A percentile compares a stretch with the other conserved stretches of the same genome.
These are phyloP conservation scores for Lethenteron reissneri DNA, from an alignment of 2,113 vertebrate species.

Conservation along the genomic window DNA sequence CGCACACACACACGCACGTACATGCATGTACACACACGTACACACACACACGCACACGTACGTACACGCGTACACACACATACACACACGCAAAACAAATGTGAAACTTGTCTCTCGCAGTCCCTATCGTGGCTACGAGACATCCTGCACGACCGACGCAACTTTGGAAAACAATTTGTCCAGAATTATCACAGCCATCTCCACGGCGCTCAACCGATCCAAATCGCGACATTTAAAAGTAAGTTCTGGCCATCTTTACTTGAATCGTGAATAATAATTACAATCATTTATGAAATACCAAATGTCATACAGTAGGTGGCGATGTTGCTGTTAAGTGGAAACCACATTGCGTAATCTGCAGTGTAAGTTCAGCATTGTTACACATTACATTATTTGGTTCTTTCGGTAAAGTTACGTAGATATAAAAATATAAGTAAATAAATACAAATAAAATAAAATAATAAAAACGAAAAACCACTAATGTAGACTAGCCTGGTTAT, in stretches of 20 bases:
- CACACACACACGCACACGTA: background rate
- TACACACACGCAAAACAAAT: background rate
- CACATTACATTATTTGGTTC: too few species aligned
- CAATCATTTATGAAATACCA: too few species aligned
- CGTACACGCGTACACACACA: background rate
- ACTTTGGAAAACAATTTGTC: slow-evolving; percentile 86
- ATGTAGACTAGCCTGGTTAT: too few species aligned
- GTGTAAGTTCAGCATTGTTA: too few species aligned
- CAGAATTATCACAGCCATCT: slow-evolving; percentile 51
- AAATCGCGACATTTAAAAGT: slow-evolving; percentile 64
- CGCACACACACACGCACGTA: background rate
- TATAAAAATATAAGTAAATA: too few species aligned
- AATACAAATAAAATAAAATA: too few species aligned
- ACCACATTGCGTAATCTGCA: too few species aligned
- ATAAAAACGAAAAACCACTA: too few species aligned
- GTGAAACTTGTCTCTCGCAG: slow-evolving; percentile 19
- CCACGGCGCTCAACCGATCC: slow-evolving; percentile 55
- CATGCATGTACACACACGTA: background rate
- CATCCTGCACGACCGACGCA: slow-evolving; percentile 48
- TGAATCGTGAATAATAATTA: too few species aligned
- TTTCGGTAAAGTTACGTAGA: too few species aligned
- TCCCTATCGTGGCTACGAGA: slow-evolving; percentile 65
- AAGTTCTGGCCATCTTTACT: slow-evolving; percentile 13
- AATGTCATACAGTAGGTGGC: too few species aligned
- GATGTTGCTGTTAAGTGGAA: too few species aligned